Conservation (phyloP, 2,797 vertebrate species). For the Hylomyscus alleni region DNA sequence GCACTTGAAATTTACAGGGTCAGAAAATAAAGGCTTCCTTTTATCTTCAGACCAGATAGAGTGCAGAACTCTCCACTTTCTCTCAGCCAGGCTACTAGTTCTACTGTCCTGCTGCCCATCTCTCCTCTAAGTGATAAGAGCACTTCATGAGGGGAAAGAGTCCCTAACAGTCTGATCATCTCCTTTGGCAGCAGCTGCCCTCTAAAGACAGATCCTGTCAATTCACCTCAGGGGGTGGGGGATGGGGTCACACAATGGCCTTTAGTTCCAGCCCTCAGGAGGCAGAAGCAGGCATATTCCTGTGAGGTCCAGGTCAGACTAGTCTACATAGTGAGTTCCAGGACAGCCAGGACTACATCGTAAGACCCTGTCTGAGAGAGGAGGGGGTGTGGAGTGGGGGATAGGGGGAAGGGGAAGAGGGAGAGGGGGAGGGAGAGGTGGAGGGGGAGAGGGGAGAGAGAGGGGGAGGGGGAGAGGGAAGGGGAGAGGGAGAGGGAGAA, state of each 20-base stretch:
- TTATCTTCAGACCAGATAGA: constrained; percentile 75
- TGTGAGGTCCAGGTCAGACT: background rate
- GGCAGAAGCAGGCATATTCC: background rate
- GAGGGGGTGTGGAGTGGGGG: too few relatives aligned
- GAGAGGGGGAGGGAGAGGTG: background rate
- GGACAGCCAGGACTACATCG: background rate
- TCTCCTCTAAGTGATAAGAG: constrained; percentile 10
- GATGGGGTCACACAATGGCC: background rate
- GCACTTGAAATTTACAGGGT: constrained; percentile 71
- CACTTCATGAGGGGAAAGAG: background rate
- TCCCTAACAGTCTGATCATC: background rate
- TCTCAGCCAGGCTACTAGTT: background rate
- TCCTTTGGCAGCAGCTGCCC: constrained; percentile 43
- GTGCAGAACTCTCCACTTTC: constrained; percentile 56
- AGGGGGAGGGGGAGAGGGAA: background rate
- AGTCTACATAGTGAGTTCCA: background rate
- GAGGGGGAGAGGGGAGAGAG: background rate
- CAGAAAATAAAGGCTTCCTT: constrained; percentile 81
- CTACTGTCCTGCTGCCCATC: background rate
- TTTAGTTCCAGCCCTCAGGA: background rate
- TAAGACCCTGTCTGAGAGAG: background rate
- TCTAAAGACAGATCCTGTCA: background rate
- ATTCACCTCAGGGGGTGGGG: background rate
- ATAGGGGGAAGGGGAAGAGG: rapidly evolving
- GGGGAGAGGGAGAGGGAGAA: background rate